phyloP scores from a whole-genome alignment of 64 coral and sea anemone genomes.

The Acropora yongei region DNA sequence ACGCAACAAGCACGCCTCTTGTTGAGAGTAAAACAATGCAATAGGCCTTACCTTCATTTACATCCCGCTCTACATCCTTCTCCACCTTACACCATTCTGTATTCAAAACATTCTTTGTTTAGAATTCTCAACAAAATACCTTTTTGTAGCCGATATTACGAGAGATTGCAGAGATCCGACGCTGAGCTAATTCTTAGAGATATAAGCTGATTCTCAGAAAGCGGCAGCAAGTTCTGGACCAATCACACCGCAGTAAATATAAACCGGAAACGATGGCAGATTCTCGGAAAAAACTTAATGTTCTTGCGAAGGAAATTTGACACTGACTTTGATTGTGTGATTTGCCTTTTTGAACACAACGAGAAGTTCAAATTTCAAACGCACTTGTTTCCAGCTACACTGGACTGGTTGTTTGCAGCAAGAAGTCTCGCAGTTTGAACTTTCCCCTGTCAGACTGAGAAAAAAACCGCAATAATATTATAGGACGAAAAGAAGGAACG shows the following conservation, averaged over 20 bases:
- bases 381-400: no score
- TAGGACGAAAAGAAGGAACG: no score
- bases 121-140: neutral
- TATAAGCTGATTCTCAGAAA: neutral
- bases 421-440: no score
- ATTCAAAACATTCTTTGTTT: neutral
- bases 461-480: no score
- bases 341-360: no score
- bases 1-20: no score
- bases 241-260: neutral
- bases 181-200: neutral
- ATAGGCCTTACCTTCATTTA: neutral
- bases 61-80: neutral
- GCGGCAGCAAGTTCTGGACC: neutral
- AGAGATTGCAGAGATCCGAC: neutral
- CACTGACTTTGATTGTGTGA: no score
- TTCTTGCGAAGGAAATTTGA: no score
- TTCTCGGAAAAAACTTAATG: neutral
- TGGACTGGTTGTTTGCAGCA: no score
- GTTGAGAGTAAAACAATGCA: no score
- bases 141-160: neutral
- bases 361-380: no score
- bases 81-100: neutral
- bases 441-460: no score
- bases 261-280: neutral